A percentile compares a stretch with the other conserved stretches of the same genome.
Conservation (phyloP, 2,113 vertebrate genomes). For the Megaleporinus macrocephalus region DNA sequence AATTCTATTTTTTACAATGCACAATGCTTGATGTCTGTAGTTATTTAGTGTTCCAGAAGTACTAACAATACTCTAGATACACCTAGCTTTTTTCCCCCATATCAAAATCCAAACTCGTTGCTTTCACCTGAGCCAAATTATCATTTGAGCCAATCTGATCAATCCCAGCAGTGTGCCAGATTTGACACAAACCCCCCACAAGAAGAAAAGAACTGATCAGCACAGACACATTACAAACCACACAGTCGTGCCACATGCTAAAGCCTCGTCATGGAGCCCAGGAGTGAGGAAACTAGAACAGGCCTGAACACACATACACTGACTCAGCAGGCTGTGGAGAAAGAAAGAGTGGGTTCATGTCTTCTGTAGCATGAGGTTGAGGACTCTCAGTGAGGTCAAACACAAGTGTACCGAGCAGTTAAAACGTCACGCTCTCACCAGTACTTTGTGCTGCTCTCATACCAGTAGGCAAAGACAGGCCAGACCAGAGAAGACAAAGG, state of each 20-base stretch:
- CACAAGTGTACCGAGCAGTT: constrained; percentile 95
- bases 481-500: constrained; percentile 27
- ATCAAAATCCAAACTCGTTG: background rate
- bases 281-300: background rate
- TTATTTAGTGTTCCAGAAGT: no score
- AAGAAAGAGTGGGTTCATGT: constrained; percentile 26
- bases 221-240: background rate
- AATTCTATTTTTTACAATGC: background rate
- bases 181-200: background rate
- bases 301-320: constrained; percentile 6
- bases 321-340: constrained; percentile 24
- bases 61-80: no score
- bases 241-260: constrained; percentile 41
- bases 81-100: background rate
- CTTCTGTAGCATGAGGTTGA: constrained; percentile 72
- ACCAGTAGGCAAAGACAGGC: constrained; percentile 50
- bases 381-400: constrained; percentile 88
- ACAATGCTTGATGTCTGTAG: no score
- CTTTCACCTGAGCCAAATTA: background rate
- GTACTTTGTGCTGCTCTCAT: constrained; percentile 96
- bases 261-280: constrained; percentile 1
- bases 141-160: background rate
- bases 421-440: constrained; percentile 85
- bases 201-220: constrained; percentile 2
- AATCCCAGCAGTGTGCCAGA: background rate